Evolutionary conservation across 2,888 invertebrate genomes (phyloP).

Genomic region (Noctua comes): DNA sequence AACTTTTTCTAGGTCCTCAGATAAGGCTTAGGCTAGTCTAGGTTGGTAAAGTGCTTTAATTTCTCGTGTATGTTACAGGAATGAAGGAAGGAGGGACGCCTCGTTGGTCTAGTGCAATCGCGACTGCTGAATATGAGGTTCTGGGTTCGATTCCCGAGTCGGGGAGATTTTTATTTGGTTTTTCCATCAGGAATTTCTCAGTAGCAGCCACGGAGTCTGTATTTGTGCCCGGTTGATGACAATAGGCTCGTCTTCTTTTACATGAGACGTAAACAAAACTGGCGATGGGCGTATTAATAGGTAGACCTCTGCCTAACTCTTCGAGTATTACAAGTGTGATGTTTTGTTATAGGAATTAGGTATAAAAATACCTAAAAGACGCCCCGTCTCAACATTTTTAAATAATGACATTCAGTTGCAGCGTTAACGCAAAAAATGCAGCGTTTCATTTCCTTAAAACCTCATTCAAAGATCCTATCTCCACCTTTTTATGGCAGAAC

Average conservation of each 20-base stretch:
- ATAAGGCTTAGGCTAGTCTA: background rate
- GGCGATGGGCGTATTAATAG: too few relatives aligned
- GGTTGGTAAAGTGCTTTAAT: background rate
- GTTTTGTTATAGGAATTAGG: background rate
- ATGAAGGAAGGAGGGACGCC: fast-evolving
- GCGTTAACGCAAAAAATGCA: conserved; percentile 18
- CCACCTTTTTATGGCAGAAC: conserved; percentile 48
- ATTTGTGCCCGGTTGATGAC: too few relatives aligned
- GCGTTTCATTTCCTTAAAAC: conserved; percentile 28
- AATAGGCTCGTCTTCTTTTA: too few relatives aligned
- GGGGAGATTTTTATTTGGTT: too few relatives aligned
- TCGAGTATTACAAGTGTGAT: background rate
- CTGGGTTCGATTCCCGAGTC: too few relatives aligned
- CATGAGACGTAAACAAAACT: too few relatives aligned
- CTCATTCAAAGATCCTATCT: conserved; percentile 47
- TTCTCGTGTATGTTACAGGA: background rate
- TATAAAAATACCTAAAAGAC: background rate
- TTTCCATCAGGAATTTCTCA: too few relatives aligned
- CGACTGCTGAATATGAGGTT: too few relatives aligned
- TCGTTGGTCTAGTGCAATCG: background rate
- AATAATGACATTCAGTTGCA: background rate
- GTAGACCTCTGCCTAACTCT: background rate
- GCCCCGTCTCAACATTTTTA: background rate
- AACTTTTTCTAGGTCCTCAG: background rate
- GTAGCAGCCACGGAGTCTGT: too few relatives aligned